A percentile compares a stretch with the other conserved stretches of the same genome.
Evolutionary conservation across 2,888 invertebrate species (phyloP).

Genomic region (Odontomyia ornata): DNA sequence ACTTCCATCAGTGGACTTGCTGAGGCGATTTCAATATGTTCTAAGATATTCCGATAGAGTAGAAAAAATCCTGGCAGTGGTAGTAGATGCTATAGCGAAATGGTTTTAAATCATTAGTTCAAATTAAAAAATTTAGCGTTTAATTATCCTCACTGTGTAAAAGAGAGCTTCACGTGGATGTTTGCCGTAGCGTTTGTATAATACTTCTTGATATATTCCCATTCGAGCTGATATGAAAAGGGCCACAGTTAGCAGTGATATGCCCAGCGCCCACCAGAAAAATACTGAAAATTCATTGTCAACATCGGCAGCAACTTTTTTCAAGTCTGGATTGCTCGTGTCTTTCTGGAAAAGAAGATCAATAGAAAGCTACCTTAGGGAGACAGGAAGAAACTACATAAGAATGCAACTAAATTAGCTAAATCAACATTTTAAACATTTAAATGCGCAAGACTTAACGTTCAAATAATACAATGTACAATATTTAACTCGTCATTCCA

Average conservation of each 20-base stretch:
- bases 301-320: conserved; percentile 27
- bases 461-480: too few species aligned
- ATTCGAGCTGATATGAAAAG: conserved; percentile 92
- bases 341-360: conserved; percentile 61
- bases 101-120: conserved; percentile 49
- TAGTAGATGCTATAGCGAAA: conserved; percentile 80
- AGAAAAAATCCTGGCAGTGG: conserved; percentile 90
- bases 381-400: conserved; percentile 46
- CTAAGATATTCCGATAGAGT: conserved; percentile 78
- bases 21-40: conserved; percentile 78
- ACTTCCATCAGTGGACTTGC: conserved; percentile 68
- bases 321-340: conserved; percentile 69
- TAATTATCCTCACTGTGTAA: conserved; percentile 72
- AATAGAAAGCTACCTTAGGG: background rate
- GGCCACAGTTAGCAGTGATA: conserved; percentile 84
- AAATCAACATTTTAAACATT: too few species aligned
- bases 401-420: conserved; percentile 38
- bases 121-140: background rate
- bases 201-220: conserved; percentile 93
- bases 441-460: too few species aligned
- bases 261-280: conserved; percentile 77
- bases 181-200: conserved; percentile 87
- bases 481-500: too few species aligned
- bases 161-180: conserved; percentile 89
- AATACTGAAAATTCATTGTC: conserved; percentile 58